Evolutionary conservation across 2,888 invertebrate species (phyloP).

Genomic region (Taphrorychus bicolor): DNA sequence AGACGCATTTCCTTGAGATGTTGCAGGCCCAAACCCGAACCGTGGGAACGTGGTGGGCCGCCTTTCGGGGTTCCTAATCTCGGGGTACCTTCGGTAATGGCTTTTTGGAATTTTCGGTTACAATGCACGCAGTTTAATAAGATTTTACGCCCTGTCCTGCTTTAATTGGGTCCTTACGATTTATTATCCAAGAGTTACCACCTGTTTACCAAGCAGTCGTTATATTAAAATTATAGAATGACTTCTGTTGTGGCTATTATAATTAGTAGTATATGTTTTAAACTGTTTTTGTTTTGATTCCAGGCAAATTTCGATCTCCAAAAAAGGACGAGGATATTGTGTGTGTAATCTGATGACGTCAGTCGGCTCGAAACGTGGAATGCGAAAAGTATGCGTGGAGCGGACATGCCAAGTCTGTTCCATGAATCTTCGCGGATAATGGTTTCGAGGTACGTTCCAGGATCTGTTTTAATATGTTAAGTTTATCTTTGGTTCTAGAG

Average conservation of each 20-base stretch:
- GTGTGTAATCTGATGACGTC: conserved; percentile 44
- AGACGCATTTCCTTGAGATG: conserved; percentile 22
- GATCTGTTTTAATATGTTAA: background rate
- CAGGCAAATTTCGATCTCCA: conserved; percentile 23
- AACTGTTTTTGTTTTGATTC: background rate
- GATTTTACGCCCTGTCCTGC: conserved; percentile 17
- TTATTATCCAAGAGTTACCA: too few relatives aligned
- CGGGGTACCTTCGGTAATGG: conserved; percentile 28
- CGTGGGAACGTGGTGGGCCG: conserved; percentile 36
- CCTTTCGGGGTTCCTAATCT: conserved; percentile 32
- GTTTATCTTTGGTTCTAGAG: too few relatives aligned
- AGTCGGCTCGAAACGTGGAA: conserved; percentile 43
- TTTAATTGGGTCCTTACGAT: conserved; percentile 8
- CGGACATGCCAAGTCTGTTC: conserved; percentile 49
- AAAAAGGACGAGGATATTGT: conserved; percentile 41
- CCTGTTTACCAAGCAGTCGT: too few relatives aligned
- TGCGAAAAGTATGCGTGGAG: conserved; percentile 46
- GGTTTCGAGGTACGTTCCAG: conserved; percentile 15
- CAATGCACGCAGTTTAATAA: conserved; percentile 26
- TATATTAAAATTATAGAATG: too few relatives aligned
- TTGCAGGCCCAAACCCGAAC: conserved; percentile 9
- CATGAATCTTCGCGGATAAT: conserved; percentile 31
- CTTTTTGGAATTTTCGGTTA: conserved; percentile 33
- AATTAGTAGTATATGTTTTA: too few relatives aligned
- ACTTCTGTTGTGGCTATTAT: too few relatives aligned